phyloP scores from a whole-genome alignment of 1,140 invertebrate species.

The Drosophila takahashii region DNA sequence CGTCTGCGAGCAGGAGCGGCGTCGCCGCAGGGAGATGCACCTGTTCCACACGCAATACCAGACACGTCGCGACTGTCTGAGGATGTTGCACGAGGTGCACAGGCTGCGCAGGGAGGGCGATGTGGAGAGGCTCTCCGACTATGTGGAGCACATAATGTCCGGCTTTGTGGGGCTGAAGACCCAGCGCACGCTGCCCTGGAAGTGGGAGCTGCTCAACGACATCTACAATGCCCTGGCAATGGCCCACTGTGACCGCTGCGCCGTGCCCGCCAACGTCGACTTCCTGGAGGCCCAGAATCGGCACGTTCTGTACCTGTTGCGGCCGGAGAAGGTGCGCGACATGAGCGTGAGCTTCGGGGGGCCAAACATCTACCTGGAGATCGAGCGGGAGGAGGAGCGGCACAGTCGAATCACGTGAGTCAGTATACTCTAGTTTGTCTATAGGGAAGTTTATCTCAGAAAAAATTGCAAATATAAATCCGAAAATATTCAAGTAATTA shows the following conservation, averaged over 20 bases:
- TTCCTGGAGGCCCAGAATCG: conserved; percentile 28
- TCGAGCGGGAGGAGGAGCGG: conserved; percentile 16
- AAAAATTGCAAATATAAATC: too few species aligned
- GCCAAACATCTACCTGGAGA: conserved; percentile 37
- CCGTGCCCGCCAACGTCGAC: conserved; percentile 46
- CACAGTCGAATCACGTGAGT: conserved; percentile 28
- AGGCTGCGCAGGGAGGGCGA: conserved; percentile 13
- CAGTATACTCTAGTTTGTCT: neutral
- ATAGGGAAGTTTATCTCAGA: too few species aligned
- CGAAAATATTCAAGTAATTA: too few species aligned
- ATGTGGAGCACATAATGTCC: conserved; percentile 69
- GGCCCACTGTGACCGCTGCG: conserved; percentile 53
- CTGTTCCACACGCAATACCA: conserved; percentile 60
- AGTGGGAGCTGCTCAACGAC: conserved; percentile 75
- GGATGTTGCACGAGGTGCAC: conserved; percentile 51
- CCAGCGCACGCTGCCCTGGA: conserved; percentile 72
- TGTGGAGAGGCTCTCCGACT: conserved; percentile 48
- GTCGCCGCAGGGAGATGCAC: conserved; percentile 17
- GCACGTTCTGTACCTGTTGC: conserved; percentile 33
- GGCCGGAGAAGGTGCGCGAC: conserved; percentile 28
- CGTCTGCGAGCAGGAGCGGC: conserved; percentile 16
- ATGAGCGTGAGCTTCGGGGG: conserved; percentile 1
- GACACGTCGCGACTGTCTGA: conserved; percentile 64
- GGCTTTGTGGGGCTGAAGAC: conserved; percentile 60
- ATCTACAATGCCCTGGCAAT: conserved; percentile 71